Base-by-base conservation (phyloP, 1,140 invertebrate species). In the Cepaea nemoralis region DNA sequence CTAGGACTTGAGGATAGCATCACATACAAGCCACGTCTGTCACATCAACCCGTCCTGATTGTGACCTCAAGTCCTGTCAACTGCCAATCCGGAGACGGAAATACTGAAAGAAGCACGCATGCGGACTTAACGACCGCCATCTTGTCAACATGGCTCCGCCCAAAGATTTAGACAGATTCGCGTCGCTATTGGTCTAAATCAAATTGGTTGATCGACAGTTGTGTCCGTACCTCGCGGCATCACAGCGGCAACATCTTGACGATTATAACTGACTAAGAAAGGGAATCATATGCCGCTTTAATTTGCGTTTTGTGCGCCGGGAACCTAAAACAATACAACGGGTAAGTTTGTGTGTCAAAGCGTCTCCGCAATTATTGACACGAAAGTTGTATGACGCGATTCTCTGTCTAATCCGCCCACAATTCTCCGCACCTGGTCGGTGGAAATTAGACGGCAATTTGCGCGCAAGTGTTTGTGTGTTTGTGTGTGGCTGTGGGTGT, bases 61-160 rank as follows among this genome's bases (percentile, higher is more conserved):
- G 59, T 63, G 59, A 63, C 59, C 59, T 63, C 59, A 27, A 63
- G 6, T 6, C 27, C 33, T 63, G 59, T 63, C 59, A 63, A 63
- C 59, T 27, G n/a, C 59, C 59, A 63, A 63, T 31, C 59, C n/a
- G 27, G 27, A 19, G 27, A 16, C n/a, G 16, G 59, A 31, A 31
- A 63, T 63, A 8, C 33, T 24, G 22, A 24, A 55, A 55, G 8
- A 2, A 55, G 50, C 6, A 14, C 59, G 27, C n/a, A 14, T 27
- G 33, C n/a, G 16, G 1, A 63, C 59, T 63, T 63, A 31, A 63
- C 59, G 59, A 63, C 27, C 27, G 22, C 5, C 59, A 63, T 6
- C 59, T 31, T 55, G 50, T 63, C 27, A 63, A 31, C 5, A 2
- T 31, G 33, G 59, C 59, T 63, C 59, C 59, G 59, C 59, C 59